These are phyloP conservation scores for Frankliniella intonsa DNA, from an alignment of 2,888 invertebrate genomes.

Conservation along the genomic window DNA sequence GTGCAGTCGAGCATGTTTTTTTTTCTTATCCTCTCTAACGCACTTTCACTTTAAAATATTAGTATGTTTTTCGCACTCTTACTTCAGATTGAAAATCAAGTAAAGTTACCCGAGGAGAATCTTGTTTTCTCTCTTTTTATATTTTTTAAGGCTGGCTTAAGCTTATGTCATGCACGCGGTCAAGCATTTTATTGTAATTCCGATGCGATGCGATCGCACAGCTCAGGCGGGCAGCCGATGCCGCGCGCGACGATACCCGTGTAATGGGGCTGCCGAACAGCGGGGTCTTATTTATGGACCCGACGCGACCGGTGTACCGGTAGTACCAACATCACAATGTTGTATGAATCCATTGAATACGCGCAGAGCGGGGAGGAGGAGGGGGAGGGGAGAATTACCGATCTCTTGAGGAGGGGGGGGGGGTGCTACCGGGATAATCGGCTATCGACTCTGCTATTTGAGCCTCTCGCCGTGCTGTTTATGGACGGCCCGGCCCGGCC, in stretches of 20 bases:
- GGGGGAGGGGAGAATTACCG: neutral
- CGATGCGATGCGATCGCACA: too few species aligned
- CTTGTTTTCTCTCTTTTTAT: too few species aligned
- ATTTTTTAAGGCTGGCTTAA: too few species aligned
- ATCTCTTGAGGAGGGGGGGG: neutral
- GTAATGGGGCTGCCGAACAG: constrained; percentile 1
- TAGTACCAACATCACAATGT: constrained; percentile 8
- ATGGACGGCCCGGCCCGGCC: neutral
- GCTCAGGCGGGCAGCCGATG: too few species aligned
- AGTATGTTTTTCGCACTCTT: too few species aligned
- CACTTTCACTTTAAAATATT: too few species aligned
- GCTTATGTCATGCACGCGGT: too few species aligned
- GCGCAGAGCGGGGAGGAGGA: neutral
- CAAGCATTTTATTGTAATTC: too few species aligned
- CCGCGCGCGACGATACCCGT: neutral
- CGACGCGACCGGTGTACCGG: neutral
- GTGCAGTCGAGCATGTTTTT: too few species aligned
- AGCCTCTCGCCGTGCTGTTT: neutral
- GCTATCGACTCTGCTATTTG: constrained; percentile 5
- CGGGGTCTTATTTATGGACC: constrained; percentile 6
- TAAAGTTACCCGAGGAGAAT: too few species aligned
- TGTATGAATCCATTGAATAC: constrained; percentile 5
- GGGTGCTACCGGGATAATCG: neutral
- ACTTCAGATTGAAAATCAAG: too few species aligned
- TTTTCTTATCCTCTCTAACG: too few species aligned